These are phyloP conservation scores for Mesorhabditis belari DNA, from an alignment of 2,888 invertebrate genomes.

Conservation along the genomic window DNA sequence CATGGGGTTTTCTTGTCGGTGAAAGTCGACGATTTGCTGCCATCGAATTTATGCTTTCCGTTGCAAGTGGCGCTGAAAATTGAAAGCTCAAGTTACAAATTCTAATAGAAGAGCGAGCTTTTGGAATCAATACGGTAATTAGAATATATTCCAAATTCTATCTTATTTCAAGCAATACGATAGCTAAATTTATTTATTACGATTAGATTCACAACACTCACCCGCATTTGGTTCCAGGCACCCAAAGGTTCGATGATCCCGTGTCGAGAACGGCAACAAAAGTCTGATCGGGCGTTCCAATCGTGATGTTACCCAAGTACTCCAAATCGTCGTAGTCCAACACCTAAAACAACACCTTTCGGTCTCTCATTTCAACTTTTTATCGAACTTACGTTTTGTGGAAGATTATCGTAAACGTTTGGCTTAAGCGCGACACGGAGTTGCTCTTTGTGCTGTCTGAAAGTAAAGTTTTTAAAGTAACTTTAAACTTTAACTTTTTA, in stretches of 20 bases:
- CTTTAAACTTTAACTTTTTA: too few species aligned
- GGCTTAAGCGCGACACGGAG: neutral
- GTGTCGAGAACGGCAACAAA: slow-evolving; percentile 11
- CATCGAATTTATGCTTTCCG: slow-evolving; percentile 79
- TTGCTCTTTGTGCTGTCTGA: neutral
- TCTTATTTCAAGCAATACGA: too few species aligned
- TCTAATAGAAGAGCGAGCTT: neutral
- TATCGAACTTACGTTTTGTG: neutral
- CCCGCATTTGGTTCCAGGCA: slow-evolving; percentile 8
- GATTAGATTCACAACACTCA: neutral
- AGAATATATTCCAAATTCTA: neutral
- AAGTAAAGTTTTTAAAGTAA: too few species aligned
- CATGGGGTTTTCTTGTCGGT: slow-evolving; percentile 55
- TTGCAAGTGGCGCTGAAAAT: slow-evolving; percentile 12
- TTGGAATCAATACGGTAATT: neutral
- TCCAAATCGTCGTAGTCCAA: slow-evolving; percentile 21
- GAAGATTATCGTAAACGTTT: neutral
- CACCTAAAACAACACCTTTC: slow-evolving; percentile 6
- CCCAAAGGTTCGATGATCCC: slow-evolving; percentile 13
- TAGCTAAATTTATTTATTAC: too few species aligned
- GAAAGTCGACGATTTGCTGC: slow-evolving; percentile 70
- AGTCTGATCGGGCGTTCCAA: slow-evolving; percentile 1
- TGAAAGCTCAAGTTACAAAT: neutral
- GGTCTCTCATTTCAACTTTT: neutral
- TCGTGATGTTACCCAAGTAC: slow-evolving; percentile 54